These are phyloP conservation scores for Limonius californicus DNA, from an alignment of 1,140 invertebrate species.

Conservation along the genomic window DNA sequence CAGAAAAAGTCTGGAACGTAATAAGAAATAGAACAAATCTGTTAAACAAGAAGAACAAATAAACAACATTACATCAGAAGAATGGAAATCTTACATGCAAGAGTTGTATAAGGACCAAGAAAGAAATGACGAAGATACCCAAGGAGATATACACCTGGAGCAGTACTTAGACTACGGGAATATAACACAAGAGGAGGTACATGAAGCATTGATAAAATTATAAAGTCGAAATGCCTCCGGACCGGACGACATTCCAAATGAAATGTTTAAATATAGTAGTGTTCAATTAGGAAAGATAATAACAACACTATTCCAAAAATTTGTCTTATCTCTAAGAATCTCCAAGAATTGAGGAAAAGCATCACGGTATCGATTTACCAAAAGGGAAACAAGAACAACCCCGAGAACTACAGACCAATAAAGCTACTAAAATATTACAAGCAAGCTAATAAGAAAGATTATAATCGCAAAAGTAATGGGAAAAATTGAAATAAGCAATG, in stretches of 20 bases:
- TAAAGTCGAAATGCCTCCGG: not conserved
- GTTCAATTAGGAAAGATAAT: not conserved
- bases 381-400: slow-evolving; percentile 5
- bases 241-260: not conserved
- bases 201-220: not conserved
- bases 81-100: slow-evolving; percentile 1
- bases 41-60: slow-evolving; percentile 6
- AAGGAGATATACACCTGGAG: too few relatives aligned
- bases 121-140: too few relatives aligned
- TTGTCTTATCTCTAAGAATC: not conserved
- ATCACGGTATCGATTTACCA: slow-evolving; percentile 1
- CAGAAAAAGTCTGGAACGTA: not conserved
- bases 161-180: not conserved
- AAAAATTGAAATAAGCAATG: not conserved
- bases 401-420: slow-evolving; percentile 9
- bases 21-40: not conserved
- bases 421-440: not conserved
- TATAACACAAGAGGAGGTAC: not conserved
- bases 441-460: slow-evolving; percentile 13
- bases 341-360: not conserved
- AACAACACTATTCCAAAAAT: slow-evolving; percentile 2
- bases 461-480: not conserved
- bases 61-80: slow-evolving; percentile 3
- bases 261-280: not conserved
- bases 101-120: not conserved